A percentile compares a stretch with the other conserved stretches of the same genome.
Conservation (phyloP, 2,888 invertebrate species). For the Heliconius charithonia region DNA sequence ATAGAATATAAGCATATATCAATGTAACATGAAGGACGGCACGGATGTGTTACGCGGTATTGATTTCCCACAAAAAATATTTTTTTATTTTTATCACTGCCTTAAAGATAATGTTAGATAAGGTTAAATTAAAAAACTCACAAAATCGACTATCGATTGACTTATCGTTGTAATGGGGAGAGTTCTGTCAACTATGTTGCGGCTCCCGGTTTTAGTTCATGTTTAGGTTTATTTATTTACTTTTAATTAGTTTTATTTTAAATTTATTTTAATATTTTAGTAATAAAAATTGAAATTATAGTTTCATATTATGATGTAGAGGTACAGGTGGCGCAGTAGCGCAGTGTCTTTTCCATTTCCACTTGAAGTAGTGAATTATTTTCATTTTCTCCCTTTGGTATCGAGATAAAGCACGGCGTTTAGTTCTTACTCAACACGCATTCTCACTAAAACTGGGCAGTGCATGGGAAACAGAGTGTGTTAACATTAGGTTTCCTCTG, state of each 20-base stretch:
- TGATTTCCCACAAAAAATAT: slow-evolving; percentile 70
- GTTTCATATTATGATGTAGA: too few relatives aligned
- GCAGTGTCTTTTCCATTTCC: too few relatives aligned
- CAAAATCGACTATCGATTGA: slow-evolving; percentile 62
- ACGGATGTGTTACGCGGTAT: slow-evolving; percentile 54
- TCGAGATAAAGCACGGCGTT: too few relatives aligned
- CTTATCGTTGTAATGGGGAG: slow-evolving; percentile 44
- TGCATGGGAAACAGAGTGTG: too few relatives aligned
- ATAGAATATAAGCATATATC: slow-evolving; percentile 17
- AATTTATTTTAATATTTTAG: not conserved
- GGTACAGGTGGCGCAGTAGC: too few relatives aligned
- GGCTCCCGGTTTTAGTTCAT: not conserved
- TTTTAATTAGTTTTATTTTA: not conserved
- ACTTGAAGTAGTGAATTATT: too few relatives aligned
- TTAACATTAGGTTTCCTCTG: too few relatives aligned
- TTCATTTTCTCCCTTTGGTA: too few relatives aligned
- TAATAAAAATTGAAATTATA: not conserved
- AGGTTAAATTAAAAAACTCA: slow-evolving; percentile 72
- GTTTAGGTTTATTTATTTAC: not conserved
- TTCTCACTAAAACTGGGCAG: too few relatives aligned
- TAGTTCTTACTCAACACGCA: too few relatives aligned
- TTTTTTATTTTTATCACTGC: slow-evolving; percentile 67
- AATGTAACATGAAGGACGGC: slow-evolving; percentile 38
- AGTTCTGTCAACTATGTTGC: not conserved
- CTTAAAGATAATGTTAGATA: slow-evolving; percentile 73